Evolutionary conservation across 2,888 invertebrate genomes (phyloP).

Genomic region (Campaea margaritaria): DNA sequence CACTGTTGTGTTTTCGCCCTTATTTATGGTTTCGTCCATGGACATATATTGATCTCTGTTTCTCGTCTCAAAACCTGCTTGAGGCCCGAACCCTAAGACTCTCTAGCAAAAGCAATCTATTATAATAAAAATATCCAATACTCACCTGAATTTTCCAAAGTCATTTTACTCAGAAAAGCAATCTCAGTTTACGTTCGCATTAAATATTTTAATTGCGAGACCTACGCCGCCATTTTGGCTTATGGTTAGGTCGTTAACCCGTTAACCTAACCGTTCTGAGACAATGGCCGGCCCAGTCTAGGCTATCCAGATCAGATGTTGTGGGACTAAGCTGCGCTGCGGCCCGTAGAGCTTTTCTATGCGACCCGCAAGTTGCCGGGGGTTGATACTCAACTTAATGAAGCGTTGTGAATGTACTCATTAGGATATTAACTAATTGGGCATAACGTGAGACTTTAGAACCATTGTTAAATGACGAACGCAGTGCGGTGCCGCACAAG

Average conservation of each 20-base stretch:
- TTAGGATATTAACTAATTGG: no score
- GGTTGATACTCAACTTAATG: neutral
- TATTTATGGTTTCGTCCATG: no score
- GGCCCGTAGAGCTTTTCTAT: slow-evolving; percentile 6
- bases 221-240: slow-evolving; percentile 8
- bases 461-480: no score
- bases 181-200: slow-evolving; percentile 13
- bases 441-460: no score
- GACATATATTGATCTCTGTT: no score
- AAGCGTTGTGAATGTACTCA: no score
- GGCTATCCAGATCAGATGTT: slow-evolving; percentile 7
- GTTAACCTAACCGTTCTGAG: slow-evolving; percentile 11
- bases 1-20: no score
- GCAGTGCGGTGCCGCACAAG: no score
- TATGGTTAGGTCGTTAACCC: slow-evolving; percentile 20
- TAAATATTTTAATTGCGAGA: slow-evolving; percentile 23
- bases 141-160: slow-evolving; percentile 3
- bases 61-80: no score
- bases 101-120: no score
- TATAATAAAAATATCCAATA: neutral
- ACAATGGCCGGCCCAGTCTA: slow-evolving; percentile 14
- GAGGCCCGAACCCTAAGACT: no score
- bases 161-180: slow-evolving; percentile 13
- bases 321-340: slow-evolving; percentile 2
- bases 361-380: neutral